Evolutionary conservation across 1,140 invertebrate genomes (phyloP).

Genomic region (Bombus soroeensis): DNA sequence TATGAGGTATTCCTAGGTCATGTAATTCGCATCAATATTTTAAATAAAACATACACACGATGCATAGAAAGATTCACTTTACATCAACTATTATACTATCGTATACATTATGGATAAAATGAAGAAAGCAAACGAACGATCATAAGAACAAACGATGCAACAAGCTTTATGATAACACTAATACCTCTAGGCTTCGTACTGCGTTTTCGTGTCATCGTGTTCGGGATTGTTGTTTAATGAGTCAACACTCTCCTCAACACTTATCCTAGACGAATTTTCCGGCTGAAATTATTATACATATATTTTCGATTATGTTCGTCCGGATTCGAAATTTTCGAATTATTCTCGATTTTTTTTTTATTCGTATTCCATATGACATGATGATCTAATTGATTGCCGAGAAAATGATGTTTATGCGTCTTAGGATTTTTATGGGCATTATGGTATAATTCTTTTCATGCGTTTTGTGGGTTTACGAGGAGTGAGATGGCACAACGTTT

Average conservation of each 20-base stretch:
- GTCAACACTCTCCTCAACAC: slow-evolving; percentile 77
- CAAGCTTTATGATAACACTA: slow-evolving; percentile 32
- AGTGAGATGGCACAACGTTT: slow-evolving; percentile 22
- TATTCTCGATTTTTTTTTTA: slow-evolving; percentile 7
- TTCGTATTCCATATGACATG: background rate
- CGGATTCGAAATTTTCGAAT: background rate
- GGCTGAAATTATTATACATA: slow-evolving; percentile 75
- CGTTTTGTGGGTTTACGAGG: background rate
- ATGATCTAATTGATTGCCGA: background rate
- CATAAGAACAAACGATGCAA: slow-evolving; percentile 10
- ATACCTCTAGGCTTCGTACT: slow-evolving; percentile 77
- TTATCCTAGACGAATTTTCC: slow-evolving; percentile 75
- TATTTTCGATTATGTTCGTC: slow-evolving; percentile 26
- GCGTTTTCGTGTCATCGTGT: slow-evolving; percentile 72
- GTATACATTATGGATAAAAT: background rate
- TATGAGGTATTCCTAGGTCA: background rate
- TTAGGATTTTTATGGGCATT: background rate
- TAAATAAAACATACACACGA: background rate
- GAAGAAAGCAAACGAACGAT: background rate
- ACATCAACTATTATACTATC: background rate
- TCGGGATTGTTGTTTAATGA: slow-evolving; percentile 76
- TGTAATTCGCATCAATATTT: background rate
- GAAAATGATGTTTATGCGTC: background rate
- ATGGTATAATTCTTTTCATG: background rate
- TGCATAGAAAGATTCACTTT: background rate